Evolutionary conservation across 2,113 vertebrate species (phyloP), one percentile per base, ranked within the genome.

Genomic region (Turdus rufiventris): DNA sequence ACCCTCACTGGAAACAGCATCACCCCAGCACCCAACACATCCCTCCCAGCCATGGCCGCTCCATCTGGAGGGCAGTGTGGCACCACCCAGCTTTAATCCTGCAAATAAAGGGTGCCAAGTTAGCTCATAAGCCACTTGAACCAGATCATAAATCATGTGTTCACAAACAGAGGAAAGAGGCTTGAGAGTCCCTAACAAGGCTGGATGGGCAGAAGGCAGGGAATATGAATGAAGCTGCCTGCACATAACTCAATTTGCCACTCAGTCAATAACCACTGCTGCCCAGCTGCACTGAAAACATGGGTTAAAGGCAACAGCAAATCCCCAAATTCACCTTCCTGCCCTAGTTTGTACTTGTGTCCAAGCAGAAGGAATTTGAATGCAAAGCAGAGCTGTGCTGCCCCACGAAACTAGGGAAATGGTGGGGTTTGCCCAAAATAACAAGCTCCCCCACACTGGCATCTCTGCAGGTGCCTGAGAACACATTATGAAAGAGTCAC

Each of bases 161-260:
- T 88, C 1, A 1, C n/a, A 38, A 84, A 75, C 14, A 18, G 92
- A 89, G 71, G 67, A 78, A 91, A 82, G 63, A 91, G 63, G 73
- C 51, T 4, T 3, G 72, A 83, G 80, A 71, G 86, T 76, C 80
- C 78, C 71, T 94, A 88, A 93, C 21, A 26, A 94, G 95, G 70
- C 31, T 31, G 85, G 78, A 91, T 48, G 60, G 81, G 89, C 53
- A 77, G 89, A 89, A 94, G 91, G 50, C 1, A 1, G 67, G 83
- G 89, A 96, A 87, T 93, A 86, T n/a, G 85, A 94, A 93, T 85
- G 92, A 76, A 93, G 75, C 78, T 63, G 86, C 88, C 86, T 45
- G 75, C 3, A 4, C 5, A 5, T 61, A 96, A 96, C 85, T 81
- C 62, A 15, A 94, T 95, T 93, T 93, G 83, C 18, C 7, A 57